Base-by-base conservation (phyloP, 2,113 vertebrate genomes). In the Lanius ludovicianus region DNA sequence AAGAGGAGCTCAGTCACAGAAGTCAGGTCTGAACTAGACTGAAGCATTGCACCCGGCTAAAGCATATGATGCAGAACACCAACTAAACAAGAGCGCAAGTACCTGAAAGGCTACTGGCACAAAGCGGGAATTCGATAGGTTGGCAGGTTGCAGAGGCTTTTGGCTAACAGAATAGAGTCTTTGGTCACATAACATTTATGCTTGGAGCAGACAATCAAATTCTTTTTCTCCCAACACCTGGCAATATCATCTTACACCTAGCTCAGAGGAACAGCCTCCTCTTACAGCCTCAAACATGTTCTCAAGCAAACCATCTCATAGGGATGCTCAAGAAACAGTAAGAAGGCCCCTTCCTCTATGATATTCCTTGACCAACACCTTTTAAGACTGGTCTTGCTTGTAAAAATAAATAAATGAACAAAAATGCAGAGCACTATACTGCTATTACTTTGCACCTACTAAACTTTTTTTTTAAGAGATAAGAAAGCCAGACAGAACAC, bases 31-130 rank as follows among this genome's bases (percentile, higher is more conserved):
- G 46, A 59, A 41, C 33, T 76, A 69, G 53, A 84, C 53, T 27
- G 65, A 93, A 63, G 24, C 35, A 70, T 2, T 50, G 23, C 10
- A 80, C 18, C 25, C n/a, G 42, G 25, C 55, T 42, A 67, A 84
- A 74, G 47, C 5, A 39, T 1, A 15, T 1, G 5, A 13, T 1
- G 57, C 30, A 63, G 5, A 55, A 50, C 6, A 62, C 0, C 0
- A 1, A 25, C 10, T 31, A 11, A 28, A 20, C 47, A 37, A 31
- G 7, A 42, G 30, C 2, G 0, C 6, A 80, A 56, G 22, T 8
- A 78, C 6, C 28, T 31, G 11, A 87, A 59, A 2, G 2, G 41
- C 30, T 74, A 47, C 3, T 13, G 22, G 25, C 28, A 6, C 39
- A 74, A 74, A 6, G 28, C 19, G 64, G 7, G 6, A 59, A 50